A percentile compares a stretch with the other conserved stretches of the same genome.
Conservation (phyloP, 2,113 vertebrate species). For the Cynopterus brachyotis region DNA sequence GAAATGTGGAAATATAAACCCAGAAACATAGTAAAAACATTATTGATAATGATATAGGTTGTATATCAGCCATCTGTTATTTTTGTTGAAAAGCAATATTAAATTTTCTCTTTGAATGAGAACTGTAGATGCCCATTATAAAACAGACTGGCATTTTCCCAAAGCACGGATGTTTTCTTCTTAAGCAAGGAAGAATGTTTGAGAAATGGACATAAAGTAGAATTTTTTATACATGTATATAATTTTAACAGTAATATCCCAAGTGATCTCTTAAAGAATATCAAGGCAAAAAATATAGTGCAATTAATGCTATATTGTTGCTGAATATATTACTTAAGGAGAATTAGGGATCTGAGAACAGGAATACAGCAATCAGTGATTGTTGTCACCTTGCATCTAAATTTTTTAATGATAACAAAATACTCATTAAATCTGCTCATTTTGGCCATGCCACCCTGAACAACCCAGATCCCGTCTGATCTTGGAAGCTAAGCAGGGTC, state of each 20-base stretch:
- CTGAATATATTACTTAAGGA: background rate
- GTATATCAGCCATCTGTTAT: background rate
- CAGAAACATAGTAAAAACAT: background rate
- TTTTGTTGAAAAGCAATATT: constrained; percentile 36
- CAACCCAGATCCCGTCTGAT: too few relatives aligned
- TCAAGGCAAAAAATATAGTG: background rate
- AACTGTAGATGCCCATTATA: background rate
- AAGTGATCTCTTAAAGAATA: background rate
- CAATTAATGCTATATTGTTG: background rate
- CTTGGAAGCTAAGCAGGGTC: too few relatives aligned
- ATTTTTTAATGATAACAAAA: background rate
- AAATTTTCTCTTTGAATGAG: background rate
- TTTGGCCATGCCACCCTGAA: too few relatives aligned
- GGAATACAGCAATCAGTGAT: background rate
- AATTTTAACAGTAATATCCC: background rate
- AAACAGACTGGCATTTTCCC: background rate
- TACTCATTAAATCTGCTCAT: background rate
- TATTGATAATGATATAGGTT: background rate
- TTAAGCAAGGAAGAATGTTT: background rate
- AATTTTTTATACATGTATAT: background rate
- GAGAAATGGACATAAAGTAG: background rate
- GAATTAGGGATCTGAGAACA: background rate
- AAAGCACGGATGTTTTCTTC: background rate
- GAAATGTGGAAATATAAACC: constrained; percentile 10
- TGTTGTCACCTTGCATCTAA: background rate